Evolutionary conservation across 2,888 invertebrate genomes (phyloP).

Genomic region (Ochropleura leucogaster): DNA sequence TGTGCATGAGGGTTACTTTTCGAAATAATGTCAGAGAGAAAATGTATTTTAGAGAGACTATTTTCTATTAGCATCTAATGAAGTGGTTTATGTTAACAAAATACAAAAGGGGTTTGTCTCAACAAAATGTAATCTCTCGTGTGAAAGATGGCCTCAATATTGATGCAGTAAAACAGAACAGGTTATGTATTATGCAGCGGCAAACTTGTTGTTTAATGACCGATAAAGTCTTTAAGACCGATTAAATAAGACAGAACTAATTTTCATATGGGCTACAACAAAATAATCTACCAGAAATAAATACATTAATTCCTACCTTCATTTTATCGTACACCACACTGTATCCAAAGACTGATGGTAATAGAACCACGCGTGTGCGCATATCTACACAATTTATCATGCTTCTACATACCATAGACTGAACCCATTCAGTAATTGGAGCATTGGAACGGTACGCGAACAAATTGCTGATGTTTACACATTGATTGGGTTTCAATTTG

Average conservation of each 20-base stretch:
- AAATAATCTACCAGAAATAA: background rate
- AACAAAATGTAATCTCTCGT: background rate
- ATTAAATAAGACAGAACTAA: background rate
- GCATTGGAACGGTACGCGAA: constrained; percentile 16
- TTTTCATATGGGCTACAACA: too few relatives aligned
- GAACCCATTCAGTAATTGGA: constrained; percentile 41
- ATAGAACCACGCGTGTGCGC: background rate
- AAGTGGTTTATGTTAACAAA: background rate
- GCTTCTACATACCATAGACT: constrained; percentile 10
- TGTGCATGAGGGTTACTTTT: background rate
- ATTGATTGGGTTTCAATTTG: constrained; percentile 38
- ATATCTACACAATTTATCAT: constrained; percentile 43
- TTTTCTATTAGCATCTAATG: background rate
- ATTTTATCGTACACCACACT: background rate
- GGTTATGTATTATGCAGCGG: background rate
- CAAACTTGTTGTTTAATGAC: constrained; percentile 4
- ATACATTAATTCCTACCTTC: background rate
- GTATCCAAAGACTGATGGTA: constrained; percentile 1
- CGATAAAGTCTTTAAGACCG: background rate
- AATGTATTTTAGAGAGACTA: background rate
- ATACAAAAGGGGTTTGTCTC: background rate
- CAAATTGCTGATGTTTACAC: constrained; percentile 45
- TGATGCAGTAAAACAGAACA: background rate
- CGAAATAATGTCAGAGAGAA: background rate
- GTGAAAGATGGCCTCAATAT: constrained; percentile 8